Percentiles rank a stretch among this genome's conserved stretches.
These are phyloP conservation scores for Merluccius polli DNA, from an alignment of 2,797 vertebrate genomes.

Conservation along the genomic window DNA sequence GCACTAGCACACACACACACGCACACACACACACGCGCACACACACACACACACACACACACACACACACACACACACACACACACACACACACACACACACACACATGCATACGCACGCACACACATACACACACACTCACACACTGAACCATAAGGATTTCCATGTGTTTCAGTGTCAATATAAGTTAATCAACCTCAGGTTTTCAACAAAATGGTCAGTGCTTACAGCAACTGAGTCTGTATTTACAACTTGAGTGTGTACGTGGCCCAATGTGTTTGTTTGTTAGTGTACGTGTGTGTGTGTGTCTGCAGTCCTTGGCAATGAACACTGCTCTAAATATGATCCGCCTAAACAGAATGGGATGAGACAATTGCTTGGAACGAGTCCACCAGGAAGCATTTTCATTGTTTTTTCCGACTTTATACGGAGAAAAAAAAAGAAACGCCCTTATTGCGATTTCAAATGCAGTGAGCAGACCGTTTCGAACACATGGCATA, in stretches of 20 bases:
- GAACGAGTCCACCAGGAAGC: slow-evolving; percentile 27
- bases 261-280: neutral
- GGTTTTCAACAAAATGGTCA: slow-evolving; percentile 17
- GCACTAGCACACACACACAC: too few relatives aligned
- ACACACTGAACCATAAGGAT: slow-evolving; percentile 19
- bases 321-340: slow-evolving; percentile 23
- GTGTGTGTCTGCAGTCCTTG: slow-evolving; percentile 17
- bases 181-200: slow-evolving; percentile 19
- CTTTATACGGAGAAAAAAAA: slow-evolving; percentile 33
- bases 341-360: slow-evolving; percentile 25
- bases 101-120: slow-evolving; percentile 3
- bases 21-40: neutral
- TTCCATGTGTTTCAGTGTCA: slow-evolving; percentile 16
- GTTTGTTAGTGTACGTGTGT: slow-evolving; percentile 5
- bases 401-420: slow-evolving; percentile 31
- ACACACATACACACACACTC: slow-evolving; percentile 3
- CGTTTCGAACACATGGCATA: slow-evolving; percentile 51
- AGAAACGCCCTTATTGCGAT: slow-evolving; percentile 18
- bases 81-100: slow-evolving; percentile 17
- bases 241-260: slow-evolving; percentile 6
- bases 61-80: neutral
- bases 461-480: slow-evolving; percentile 36
- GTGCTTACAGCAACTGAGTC: slow-evolving; percentile 10
- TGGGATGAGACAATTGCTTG: slow-evolving; percentile 30
- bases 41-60: slow-evolving; percentile 3